Evolutionary conservation across 1,140 invertebrate genomes (phyloP).

Genomic region (Laupala kohalensis): DNA sequence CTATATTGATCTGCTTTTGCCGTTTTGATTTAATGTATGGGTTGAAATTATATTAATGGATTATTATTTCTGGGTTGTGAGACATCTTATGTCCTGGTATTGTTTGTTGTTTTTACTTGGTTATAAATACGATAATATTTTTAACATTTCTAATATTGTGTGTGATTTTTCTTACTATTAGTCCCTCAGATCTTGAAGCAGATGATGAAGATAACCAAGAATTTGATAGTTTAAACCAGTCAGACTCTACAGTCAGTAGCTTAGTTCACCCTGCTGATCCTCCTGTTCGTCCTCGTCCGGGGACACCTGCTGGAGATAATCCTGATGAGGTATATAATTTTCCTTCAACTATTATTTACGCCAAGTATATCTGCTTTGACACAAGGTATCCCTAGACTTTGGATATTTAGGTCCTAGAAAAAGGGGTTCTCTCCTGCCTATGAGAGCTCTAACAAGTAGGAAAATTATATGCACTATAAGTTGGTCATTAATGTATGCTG

Average conservation of each 20-base stretch:
- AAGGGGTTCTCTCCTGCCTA: no score
- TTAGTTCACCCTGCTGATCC: slow-evolving; percentile 20
- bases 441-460: no score
- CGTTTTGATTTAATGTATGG: no score
- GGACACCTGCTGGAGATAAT: slow-evolving; percentile 30
- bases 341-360: no score
- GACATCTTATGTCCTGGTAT: not conserved
- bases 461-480: no score
- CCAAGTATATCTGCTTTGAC: no score
- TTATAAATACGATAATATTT: not conserved
- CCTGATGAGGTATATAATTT: slow-evolving; percentile 29
- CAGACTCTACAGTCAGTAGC: slow-evolving; percentile 24
- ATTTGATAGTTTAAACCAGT: slow-evolving; percentile 27
- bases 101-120: not conserved
- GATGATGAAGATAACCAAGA: slow-evolving; percentile 43
- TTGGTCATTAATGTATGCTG: no score
- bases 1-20: no score
- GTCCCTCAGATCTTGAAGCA: slow-evolving; percentile 47
- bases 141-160: not conserved
- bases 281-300: slow-evolving; percentile 21
- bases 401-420: no score
- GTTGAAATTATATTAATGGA: no score
- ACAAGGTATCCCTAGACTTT: no score
- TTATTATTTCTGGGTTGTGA: no score
- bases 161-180: slow-evolving; percentile 11